A percentile compares a stretch with the other conserved stretches of the same genome.
phyloP scores from a whole-genome alignment of 2,113 vertebrate species.

The Tamias sibiricus region DNA sequence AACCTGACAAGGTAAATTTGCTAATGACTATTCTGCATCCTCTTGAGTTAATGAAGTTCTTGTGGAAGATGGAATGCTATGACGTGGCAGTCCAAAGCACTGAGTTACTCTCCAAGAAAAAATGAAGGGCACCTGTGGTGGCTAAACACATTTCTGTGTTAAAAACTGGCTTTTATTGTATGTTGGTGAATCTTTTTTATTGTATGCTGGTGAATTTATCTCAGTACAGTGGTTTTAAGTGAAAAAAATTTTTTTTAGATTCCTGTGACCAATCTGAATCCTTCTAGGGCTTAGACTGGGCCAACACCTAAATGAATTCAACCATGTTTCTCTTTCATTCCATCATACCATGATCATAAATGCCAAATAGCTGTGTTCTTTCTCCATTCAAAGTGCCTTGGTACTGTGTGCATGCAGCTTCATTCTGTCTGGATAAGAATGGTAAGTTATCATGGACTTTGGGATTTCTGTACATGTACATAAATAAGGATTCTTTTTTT shows the following conservation, averaged over 20 bases:
- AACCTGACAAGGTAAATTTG: not conserved
- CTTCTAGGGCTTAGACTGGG: not conserved
- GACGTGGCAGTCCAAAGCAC: not conserved
- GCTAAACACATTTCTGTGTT: not conserved
- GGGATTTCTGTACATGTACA: not conserved
- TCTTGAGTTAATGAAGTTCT: not conserved
- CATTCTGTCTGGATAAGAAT: not conserved
- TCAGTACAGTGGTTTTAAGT: not conserved
- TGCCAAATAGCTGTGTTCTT: not conserved
- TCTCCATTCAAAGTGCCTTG: not conserved
- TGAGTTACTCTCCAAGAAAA: not conserved
- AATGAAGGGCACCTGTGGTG: not conserved
- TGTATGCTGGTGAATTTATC: not conserved
- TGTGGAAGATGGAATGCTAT: not conserved
- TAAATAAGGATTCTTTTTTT: not conserved
- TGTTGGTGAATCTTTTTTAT: not conserved
- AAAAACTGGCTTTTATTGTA: not conserved
- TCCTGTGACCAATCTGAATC: not conserved
- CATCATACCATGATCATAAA: not conserved
- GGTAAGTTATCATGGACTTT: not conserved
- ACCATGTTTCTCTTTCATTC: not conserved
- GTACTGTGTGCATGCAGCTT: not conserved
- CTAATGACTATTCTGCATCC: slow-evolving; percentile 3
- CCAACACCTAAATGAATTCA: not conserved
- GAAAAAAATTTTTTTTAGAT: not conserved